Base-by-base conservation (phyloP, 2,888 invertebrate genomes). In the Patella depressa region DNA sequence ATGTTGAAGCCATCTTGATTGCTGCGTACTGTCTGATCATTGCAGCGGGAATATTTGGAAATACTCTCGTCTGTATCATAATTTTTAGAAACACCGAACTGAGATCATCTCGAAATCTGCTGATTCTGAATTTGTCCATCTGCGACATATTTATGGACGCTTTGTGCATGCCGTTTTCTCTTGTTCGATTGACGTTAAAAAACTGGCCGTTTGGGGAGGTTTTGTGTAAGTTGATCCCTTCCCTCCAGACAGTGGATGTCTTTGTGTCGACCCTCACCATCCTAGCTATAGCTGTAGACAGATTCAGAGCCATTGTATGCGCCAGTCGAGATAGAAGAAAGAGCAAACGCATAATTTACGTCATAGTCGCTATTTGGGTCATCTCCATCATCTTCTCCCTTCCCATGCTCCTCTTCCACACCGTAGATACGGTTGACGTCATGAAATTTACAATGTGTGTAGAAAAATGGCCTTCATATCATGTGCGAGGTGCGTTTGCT, bases 201-300 rank as follows among this genome's bases (percentile, higher is more conserved):
- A 85, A 86, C 77, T 90, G 90, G 90, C 82, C 84, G 54, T 82
- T 89, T 24, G 90, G 90, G 0, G 84, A 82, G 24, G 77, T 83
- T 54, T 72, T 89, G 80, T 90, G 80, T 79, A 71, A 85, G 12
- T 76, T 83, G 29, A 79, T 85, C 14, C 85, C 87, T 2, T 83
- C 84, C 34, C 76, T 90, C 71, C 89, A 89, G 74, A 88, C 88
- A 3, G 81, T 87, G 12, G 86, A 87, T 74, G 88, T 89, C 45
- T 88, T 89, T 71, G 88, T 89, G 29, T 89, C 89, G 0, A 89
- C 89, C 11, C 85, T 88, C 74, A 88, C 88, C 17, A 88, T 89
- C 45, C 85, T 88, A 2, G 88, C 87, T 14, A 89, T 90, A 14
- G 89, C 90, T 4, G 57, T 88, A 2, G 89, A 89, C 76, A 79